Conservation (phyloP, 1,140 invertebrate species). For the Drusus annulatus region DNA sequence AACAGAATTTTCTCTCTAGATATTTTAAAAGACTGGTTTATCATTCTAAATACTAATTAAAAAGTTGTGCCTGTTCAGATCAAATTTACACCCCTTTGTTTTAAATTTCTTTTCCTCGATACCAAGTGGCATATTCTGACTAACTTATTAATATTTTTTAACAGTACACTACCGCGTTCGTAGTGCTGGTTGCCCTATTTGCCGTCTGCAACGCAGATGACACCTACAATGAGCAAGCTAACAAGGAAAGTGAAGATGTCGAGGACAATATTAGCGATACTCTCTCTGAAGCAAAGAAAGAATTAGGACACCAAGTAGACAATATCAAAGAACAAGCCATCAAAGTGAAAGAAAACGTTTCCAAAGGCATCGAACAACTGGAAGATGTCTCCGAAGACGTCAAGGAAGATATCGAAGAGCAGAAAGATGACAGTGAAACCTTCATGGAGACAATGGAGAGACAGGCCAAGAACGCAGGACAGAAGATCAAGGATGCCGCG, state of each 20-base stretch:
- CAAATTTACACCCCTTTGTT: too few relatives aligned
- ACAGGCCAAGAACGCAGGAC: slow-evolving; percentile 41
- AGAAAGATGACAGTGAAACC: slow-evolving; percentile 44
- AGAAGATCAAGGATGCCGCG: slow-evolving; percentile 51
- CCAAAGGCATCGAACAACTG: slow-evolving; percentile 29
- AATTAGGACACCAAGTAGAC: slow-evolving; percentile 33
- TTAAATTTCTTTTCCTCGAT: neutral
- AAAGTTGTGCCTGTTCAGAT: neutral
- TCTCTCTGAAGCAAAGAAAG: slow-evolving; percentile 46
- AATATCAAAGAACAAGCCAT: slow-evolving; percentile 38
- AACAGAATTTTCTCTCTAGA: neutral
- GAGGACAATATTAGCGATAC: slow-evolving; percentile 43
- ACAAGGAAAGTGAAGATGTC: slow-evolving; percentile 34
- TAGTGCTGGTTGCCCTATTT: slow-evolving; percentile 24
- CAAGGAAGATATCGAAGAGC: slow-evolving; percentile 42
- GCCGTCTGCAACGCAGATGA: slow-evolving; percentile 50
- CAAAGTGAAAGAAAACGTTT: slow-evolving; percentile 40
- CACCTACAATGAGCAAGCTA: slow-evolving; percentile 41
- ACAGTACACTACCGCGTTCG: neutral
- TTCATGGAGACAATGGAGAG: slow-evolving; percentile 50
- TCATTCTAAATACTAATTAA: neutral
- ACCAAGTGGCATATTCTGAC: neutral
- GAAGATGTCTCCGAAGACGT: slow-evolving; percentile 39
- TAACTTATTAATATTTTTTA: neutral
- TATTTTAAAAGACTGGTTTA: neutral